Base-by-base conservation (phyloP, 2,113 vertebrate species). In the Notarius quadriscutis region DNA sequence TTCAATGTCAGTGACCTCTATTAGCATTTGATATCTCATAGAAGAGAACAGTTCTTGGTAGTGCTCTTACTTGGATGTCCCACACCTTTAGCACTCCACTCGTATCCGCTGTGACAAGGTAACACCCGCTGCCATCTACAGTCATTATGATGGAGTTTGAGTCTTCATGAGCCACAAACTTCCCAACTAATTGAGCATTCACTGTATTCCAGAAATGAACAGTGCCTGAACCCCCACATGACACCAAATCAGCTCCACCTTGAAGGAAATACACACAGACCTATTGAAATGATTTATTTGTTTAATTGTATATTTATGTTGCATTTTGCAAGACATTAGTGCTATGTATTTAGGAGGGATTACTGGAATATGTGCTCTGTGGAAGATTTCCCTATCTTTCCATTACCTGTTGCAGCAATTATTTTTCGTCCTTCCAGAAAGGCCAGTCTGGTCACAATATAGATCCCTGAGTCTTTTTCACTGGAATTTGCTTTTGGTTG, bases 201-300 rank as follows among this genome's bases (percentile, higher is more conserved):
- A 69, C 72, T 1, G 88, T 88, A 89, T 91, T 92, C 95, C 96
- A 96, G 84, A 97, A 94, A 80, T 94, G 87, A 83, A 97, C 95
- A 90, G 90, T 88, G 53, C 96, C 96, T 48, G 93, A 94, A 83
- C 92, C 94, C 78, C 95, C 96, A 22, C 89, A 92, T 7, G 95
- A 95, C 18, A 91, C 92, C 77, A 93, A 85, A 82, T 92, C 94
- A 48, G 93, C 95, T n/a, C 91, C 94, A 83, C 94, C 95, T 96
- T 72, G 17, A 53, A 12, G 10, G 25, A 60, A 60, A 83, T 4
- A 65, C 41, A 85, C 71, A 75, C 34, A 83, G 22, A 58, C 5
- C 27, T 15, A 14, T 78, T 12, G 53, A 15, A 41, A 41, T 41
- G 41, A 75, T 75, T 51, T 25, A 53, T n/a, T 53, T 11, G 27